Conservation (phyloP, 92 coral and sea anemone genomes). For the Actinernus sp. region DNA sequence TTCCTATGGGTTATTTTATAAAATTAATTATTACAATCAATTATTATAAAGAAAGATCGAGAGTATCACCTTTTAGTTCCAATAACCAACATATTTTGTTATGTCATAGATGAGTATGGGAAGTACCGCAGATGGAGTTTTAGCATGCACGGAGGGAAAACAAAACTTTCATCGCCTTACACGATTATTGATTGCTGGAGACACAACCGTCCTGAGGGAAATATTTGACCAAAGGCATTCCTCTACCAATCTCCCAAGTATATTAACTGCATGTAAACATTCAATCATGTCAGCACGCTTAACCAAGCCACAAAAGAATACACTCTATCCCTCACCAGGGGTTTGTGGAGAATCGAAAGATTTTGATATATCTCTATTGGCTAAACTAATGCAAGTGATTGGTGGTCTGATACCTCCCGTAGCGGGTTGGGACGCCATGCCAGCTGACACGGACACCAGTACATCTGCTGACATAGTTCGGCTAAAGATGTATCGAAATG, state of each 20-base stretch:
- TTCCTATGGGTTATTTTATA: too few relatives aligned
- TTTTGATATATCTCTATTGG: conserved; percentile 41
- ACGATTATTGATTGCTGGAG: conserved; percentile 52
- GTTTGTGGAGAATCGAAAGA: conserved; percentile 27
- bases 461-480: conserved; percentile 48
- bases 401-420: conserved; percentile 28
- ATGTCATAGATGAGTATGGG: too few relatives aligned
- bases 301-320: background rate
- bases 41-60: too few relatives aligned
- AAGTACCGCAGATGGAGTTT: conserved; percentile 6
- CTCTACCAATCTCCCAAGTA: conserved; percentile 21
- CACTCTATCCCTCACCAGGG: conserved; percentile 48
- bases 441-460: conserved; percentile 5
- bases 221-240: conserved; percentile 33
- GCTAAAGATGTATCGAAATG: conserved; percentile 47
- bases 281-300: too few relatives aligned
- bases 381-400: conserved; percentile 12
- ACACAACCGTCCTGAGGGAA: conserved; percentile 32
- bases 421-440: conserved; percentile 43
- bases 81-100: background rate
- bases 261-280: too few relatives aligned
- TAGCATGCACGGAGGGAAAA: conserved; percentile 21
- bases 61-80: too few relatives aligned
- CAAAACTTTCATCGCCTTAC: conserved; percentile 40
- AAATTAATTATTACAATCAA: too few relatives aligned